Percentiles rank a stretch among this genome's conserved stretches.
These are phyloP conservation scores for Pseudorasbora parva DNA, from an alignment of 2,113 vertebrate genomes.

Conservation along the genomic window DNA sequence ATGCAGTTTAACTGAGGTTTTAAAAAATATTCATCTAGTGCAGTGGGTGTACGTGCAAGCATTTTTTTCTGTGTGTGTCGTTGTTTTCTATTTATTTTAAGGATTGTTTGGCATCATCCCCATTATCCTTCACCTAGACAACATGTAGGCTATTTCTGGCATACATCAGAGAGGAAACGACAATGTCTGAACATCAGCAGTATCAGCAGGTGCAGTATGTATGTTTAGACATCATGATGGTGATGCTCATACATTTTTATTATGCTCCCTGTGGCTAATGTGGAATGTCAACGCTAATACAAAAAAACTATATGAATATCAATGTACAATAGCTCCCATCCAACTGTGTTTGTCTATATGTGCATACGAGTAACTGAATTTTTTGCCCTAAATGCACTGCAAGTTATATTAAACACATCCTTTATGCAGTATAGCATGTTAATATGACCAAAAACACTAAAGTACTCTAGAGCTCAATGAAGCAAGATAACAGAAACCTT, in stretches of 20 bases:
- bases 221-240: slow-evolving; percentile 28
- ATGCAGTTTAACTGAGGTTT: background rate
- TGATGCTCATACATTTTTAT: slow-evolving; percentile 27
- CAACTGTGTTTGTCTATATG: too few species aligned
- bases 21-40: background rate
- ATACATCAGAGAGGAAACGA: slow-evolving; percentile 21
- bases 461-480: slow-evolving; percentile 8
- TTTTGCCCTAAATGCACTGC: background rate
- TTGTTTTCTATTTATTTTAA: slow-evolving; percentile 15
- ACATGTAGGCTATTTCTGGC: slow-evolving; percentile 22
- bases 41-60: background rate
- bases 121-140: slow-evolving; percentile 31
- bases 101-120: slow-evolving; percentile 8
- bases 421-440: background rate
- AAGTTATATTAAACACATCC: background rate
- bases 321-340: too few species aligned
- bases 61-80: background rate
- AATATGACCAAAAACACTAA: slow-evolving; percentile 12
- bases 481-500: slow-evolving; percentile 35
- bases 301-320: too few species aligned
- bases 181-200: slow-evolving; percentile 29
- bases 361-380: too few species aligned
- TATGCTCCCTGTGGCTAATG: background rate
- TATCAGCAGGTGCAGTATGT: slow-evolving; percentile 10
- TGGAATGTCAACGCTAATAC: too few species aligned